Evolutionary conservation across 2,113 vertebrate species (phyloP).

Genomic region (Phaethornis superciliosus): DNA sequence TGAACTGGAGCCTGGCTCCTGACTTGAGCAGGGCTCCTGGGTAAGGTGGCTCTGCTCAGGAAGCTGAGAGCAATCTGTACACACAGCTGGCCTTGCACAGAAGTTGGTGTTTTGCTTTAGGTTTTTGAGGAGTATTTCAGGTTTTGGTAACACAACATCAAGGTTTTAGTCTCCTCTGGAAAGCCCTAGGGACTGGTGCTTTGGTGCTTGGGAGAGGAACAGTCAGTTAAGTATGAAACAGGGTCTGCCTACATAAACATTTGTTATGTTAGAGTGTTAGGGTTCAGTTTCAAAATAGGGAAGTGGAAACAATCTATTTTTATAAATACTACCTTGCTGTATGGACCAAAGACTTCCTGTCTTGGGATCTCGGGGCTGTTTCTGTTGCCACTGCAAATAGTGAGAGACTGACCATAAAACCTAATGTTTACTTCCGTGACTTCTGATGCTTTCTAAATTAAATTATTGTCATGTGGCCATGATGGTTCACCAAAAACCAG

Average conservation of each 20-base stretch:
- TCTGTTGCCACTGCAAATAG: not conserved
- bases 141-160: not conserved
- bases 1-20: not conserved
- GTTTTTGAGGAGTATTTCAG: not conserved
- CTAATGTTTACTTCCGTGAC: not conserved
- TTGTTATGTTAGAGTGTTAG: not conserved
- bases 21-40: fast-evolving
- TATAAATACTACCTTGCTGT: slow-evolving; percentile 5
- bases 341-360: slow-evolving; percentile 48
- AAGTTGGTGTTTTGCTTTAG: not conserved
- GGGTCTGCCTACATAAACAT: not conserved
- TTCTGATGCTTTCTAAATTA: not conserved
- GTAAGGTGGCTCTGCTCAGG: not conserved
- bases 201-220: not conserved
- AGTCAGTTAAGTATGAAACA: not conserved
- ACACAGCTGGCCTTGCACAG: not conserved
- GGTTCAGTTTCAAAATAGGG: not conserved
- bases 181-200: not conserved
- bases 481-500: not conserved
- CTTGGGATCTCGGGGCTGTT: not conserved
- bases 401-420: not conserved
- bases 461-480: not conserved
- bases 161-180: not conserved
- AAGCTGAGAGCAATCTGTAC: not conserved
- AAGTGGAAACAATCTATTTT: not conserved